Percentiles rank a stretch among this genome's conserved stretches.
phyloP scores from a whole-genome alignment of 2,888 invertebrate genomes.

The Acanthosepion esculentum region DNA sequence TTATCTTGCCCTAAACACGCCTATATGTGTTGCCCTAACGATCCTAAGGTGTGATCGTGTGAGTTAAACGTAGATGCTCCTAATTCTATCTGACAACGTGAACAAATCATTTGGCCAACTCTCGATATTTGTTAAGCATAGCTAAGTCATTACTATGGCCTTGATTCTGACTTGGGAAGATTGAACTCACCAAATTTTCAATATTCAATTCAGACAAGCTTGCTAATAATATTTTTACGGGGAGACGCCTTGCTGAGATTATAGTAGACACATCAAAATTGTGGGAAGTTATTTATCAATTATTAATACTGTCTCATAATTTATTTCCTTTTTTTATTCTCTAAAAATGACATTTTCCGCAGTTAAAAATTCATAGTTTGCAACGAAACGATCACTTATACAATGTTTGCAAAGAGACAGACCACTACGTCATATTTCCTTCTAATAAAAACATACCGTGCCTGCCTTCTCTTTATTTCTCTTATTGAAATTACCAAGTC shows the following conservation, averaged over 20 bases:
- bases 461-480: neutral
- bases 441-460: neutral
- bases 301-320: neutral
- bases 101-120: too few species aligned
- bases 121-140: too few species aligned
- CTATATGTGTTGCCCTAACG: too few species aligned
- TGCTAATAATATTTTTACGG: neutral
- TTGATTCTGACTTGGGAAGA: too few species aligned
- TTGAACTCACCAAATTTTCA: neutral
- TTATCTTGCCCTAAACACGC: too few species aligned
- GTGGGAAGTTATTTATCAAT: neutral
- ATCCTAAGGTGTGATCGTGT: too few species aligned
- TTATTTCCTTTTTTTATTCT: neutral
- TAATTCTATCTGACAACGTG: too few species aligned
- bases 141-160: too few species aligned
- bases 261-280: neutral
- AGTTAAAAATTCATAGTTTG: conserved; percentile 1
- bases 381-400: neutral
- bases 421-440: too few species aligned
- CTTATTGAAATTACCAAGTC: conserved; percentile 20
- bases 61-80: too few species aligned
- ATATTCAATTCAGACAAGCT: neutral
- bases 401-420: neutral
- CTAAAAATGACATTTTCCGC: neutral
- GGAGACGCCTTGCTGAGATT: neutral